Base-by-base conservation (phyloP, 1,140 invertebrate species). In the Atopsyche davidsoni region DNA sequence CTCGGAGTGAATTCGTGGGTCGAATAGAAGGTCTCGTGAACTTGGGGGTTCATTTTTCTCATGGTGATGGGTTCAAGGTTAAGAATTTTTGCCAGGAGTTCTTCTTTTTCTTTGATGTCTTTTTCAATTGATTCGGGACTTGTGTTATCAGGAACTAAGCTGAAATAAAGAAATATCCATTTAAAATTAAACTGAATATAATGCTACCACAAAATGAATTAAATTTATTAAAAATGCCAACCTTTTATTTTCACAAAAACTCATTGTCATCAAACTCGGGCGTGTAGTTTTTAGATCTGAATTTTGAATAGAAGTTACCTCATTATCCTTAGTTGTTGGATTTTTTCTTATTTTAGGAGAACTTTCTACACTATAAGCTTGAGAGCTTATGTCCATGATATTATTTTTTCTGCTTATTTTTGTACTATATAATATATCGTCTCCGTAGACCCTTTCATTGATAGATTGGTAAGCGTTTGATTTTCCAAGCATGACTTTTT, bases 31-130 rank as follows among this genome's bases (percentile, higher is more conserved):
- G 41, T 25, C 14, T 51, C 51, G 1, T 42, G 51, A 0, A 43
- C 39, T 17, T n/a, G 28, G n/a, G 51, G 44, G 23, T 48, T 59
- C 2, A 49, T 25, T 10, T 19, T 24, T 18, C 49, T 51, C 18
- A 72, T 66, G 49, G 67, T 71, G 4, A 74, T 58, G 1, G 70
- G 72, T 46, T 72, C 70, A 2, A 74, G 53, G 45, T 74, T 66
- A 3, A 74, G 59, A 60, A 72, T 64, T 57, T 74, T 74, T 0
- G 72, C 70, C 9, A 74, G 48, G 7, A 69, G 71, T 53, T 69
- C 72, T 51, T 74, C 72, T 51, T 72, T 74, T 46, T 71, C 69
- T 59, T 67, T 64, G 11, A 74, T 74, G 35, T 74, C 57, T 39
- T 55, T 55, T 51, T 58, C 57, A 11, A 58, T 35, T 3, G 57